Percentiles rank a stretch among this genome's conserved stretches.
phyloP scores from a whole-genome alignment of 2,888 invertebrate species.

The Eupithecia centaureata region DNA sequence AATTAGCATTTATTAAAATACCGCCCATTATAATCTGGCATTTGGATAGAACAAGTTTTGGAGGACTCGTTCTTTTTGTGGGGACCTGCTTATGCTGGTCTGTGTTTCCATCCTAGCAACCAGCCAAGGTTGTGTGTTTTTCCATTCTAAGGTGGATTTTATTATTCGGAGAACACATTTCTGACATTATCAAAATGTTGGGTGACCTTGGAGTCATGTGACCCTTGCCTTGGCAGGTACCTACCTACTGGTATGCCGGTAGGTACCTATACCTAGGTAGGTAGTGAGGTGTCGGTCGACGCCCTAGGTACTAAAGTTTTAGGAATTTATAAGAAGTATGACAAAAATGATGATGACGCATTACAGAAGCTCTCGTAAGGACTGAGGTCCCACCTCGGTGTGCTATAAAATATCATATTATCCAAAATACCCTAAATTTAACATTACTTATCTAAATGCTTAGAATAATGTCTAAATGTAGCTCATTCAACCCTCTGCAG shows the following conservation, averaged over 20 bases:
- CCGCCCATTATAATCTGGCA: constrained; percentile 54
- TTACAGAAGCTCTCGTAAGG: too few species aligned
- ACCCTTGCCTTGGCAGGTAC: not conserved
- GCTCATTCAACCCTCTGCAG: too few species aligned
- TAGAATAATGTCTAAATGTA: too few species aligned
- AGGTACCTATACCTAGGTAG: not conserved
- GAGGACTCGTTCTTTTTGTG: constrained; percentile 21
- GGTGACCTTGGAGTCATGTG: not conserved
- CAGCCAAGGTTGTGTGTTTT: constrained; percentile 45
- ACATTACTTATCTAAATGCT: too few species aligned
- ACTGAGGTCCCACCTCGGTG: too few species aligned
- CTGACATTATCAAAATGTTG: constrained; percentile 5
- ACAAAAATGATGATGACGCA: too few species aligned
- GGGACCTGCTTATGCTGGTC: constrained; percentile 46
- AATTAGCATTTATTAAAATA: constrained; percentile 62
- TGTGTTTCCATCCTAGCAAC: constrained; percentile 37
- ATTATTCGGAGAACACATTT: constrained; percentile 28
- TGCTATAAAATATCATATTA: too few species aligned
- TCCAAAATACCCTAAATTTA: too few species aligned
- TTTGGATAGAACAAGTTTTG: constrained; percentile 43
- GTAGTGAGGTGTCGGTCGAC: not conserved
- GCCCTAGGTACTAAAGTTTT: too few species aligned
- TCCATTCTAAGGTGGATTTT: constrained; percentile 44
- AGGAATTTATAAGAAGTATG: too few species aligned
- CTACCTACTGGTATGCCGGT: too few species aligned